Percentiles rank a stretch among this genome's conserved stretches.
phyloP scores from a whole-genome alignment of 2,888 invertebrate genomes.

The Aporophyla nigra region DNA sequence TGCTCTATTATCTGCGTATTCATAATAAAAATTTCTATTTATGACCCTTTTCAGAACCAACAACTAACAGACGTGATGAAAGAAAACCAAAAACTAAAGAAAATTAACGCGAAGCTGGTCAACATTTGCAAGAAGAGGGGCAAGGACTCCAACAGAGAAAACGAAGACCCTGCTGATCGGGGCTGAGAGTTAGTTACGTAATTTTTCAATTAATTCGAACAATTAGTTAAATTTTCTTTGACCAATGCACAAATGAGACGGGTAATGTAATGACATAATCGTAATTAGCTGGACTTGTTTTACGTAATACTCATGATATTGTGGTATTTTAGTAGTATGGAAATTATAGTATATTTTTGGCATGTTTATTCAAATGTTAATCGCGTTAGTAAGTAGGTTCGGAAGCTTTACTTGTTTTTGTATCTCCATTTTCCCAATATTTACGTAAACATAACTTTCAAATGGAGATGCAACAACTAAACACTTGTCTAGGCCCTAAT shows the following conservation, averaged over 20 bases:
- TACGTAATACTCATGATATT: constrained; percentile 58
- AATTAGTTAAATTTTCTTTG: constrained; percentile 35
- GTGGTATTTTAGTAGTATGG: constrained; percentile 29
- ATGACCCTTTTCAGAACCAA: constrained; percentile 84
- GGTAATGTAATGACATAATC: constrained; percentile 39
- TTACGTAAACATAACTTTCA: not conserved
- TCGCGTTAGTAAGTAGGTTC: not conserved
- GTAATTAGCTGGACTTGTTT: constrained; percentile 62
- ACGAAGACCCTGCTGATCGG: constrained; percentile 79
- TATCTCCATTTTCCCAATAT: constrained; percentile 6
- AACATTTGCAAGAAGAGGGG: constrained; percentile 87
- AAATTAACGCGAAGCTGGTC: constrained; percentile 85
- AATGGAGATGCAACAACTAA: constrained; percentile 21
- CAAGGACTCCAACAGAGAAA: constrained; percentile 81
- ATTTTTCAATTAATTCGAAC: constrained; percentile 25
- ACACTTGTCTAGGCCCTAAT: not conserved
- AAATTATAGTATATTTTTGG: constrained; percentile 37
- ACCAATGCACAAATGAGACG: constrained; percentile 51
- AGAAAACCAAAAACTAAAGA: constrained; percentile 88
- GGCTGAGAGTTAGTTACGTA: constrained; percentile 54
- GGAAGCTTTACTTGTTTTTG: constrained; percentile 15
- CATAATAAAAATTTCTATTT: constrained; percentile 52
- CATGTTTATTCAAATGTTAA: constrained; percentile 27
- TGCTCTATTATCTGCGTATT: no score
- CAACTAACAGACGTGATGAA: constrained; percentile 86